phyloP scores from a whole-genome alignment of 2,113 vertebrate genomes.

The Mixornis gularis region DNA sequence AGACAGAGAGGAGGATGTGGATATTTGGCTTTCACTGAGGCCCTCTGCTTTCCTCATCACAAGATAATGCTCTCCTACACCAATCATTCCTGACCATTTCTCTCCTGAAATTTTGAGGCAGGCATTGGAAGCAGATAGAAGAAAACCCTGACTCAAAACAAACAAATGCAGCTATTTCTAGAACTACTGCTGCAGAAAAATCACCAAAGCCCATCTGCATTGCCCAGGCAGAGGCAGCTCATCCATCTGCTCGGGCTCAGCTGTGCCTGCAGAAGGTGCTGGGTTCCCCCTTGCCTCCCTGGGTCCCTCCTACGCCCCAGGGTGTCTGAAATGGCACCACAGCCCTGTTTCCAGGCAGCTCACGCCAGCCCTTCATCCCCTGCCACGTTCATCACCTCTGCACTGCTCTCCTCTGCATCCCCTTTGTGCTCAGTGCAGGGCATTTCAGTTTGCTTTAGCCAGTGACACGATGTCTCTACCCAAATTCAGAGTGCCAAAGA shows the following conservation, averaged over 20 bases:
- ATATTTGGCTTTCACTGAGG: background rate
- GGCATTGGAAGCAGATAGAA: fast-evolving
- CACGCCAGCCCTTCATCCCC: background rate
- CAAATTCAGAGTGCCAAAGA: background rate
- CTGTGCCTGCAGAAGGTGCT: background rate
- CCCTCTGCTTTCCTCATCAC: background rate
- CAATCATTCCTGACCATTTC: background rate
- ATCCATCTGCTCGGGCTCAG: background rate
- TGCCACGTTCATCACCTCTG: background rate
- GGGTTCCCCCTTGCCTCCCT: background rate
- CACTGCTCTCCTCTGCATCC: background rate
- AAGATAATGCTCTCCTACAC: background rate
- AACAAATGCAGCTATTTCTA: background rate
- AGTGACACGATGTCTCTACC: background rate
- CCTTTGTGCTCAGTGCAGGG: background rate
- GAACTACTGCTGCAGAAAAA: background rate
- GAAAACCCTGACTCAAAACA: background rate
- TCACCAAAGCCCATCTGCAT: background rate
- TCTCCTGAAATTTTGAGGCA: background rate
- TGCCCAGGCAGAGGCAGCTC: background rate
- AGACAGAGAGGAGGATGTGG: background rate
- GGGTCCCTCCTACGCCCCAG: fast-evolving
- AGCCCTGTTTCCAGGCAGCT: background rate
- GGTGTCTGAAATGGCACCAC: background rate
- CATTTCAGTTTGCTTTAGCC: background rate